Conservation (phyloP, 2,113 vertebrate species). For the Chionomys nivalis region DNA sequence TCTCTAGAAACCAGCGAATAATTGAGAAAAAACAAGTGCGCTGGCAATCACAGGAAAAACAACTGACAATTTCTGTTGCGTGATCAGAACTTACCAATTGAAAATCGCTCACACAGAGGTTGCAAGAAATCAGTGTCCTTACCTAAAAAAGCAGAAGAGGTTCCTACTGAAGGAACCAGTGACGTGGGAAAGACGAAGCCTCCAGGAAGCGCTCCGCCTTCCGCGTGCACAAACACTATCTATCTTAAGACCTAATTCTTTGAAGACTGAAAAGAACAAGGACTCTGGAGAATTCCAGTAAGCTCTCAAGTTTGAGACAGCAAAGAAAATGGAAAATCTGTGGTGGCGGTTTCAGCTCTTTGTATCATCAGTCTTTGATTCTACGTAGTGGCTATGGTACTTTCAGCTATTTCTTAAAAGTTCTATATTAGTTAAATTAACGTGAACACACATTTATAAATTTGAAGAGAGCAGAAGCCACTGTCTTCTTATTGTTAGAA, state of each 20-base stretch:
- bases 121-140: not conserved
- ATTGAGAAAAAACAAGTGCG: conserved; percentile 15
- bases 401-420: not conserved
- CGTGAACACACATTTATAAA: not conserved
- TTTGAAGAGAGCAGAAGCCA: not conserved
- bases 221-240: not conserved
- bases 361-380: not conserved
- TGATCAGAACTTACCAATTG: not conserved
- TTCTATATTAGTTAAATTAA: conserved; percentile 23
- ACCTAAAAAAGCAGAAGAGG: not conserved
- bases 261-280: conserved; percentile 34
- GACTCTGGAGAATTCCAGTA: conserved; percentile 21
- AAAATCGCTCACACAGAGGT: not conserved
- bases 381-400: not conserved
- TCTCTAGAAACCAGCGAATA: not conserved
- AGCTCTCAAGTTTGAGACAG: not conserved
- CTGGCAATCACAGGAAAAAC: not conserved
- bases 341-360: not conserved
- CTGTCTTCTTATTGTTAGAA: conserved; percentile 1
- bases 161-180: conserved; percentile 23
- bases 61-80: not conserved
- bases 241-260: not conserved
- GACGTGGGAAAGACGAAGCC: not conserved
- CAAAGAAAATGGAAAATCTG: conserved; percentile 51
- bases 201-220: not conserved